Conservation (phyloP, 1,140 invertebrate species). For the silkworm (Bombyx mori) region DNA sequence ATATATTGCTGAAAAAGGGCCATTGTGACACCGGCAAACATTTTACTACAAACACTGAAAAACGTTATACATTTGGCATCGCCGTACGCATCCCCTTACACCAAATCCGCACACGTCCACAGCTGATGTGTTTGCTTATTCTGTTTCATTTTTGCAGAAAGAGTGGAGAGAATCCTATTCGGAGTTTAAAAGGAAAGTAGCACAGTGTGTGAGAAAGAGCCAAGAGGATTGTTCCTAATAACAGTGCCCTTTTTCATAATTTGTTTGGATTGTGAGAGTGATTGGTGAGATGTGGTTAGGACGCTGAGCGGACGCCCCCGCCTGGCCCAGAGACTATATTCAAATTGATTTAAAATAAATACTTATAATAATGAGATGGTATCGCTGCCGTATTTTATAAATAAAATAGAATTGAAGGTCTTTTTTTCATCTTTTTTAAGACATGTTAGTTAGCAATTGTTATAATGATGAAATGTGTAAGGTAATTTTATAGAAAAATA, state of each 20-base stretch:
- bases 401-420: slow-evolving; percentile 61
- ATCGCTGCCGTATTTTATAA: slow-evolving; percentile 68
- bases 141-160: slow-evolving; percentile 82
- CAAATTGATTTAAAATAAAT: slow-evolving; percentile 67
- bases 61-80: no score
- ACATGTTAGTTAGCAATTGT: slow-evolving; percentile 66
- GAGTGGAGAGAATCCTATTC: slow-evolving; percentile 97
- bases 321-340: slow-evolving; percentile 54
- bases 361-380: slow-evolving; percentile 67
- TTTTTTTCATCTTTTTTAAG: slow-evolving; percentile 66
- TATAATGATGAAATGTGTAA: slow-evolving; percentile 65
- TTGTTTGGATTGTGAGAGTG: slow-evolving; percentile 62
- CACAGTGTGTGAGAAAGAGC: slow-evolving; percentile 97
- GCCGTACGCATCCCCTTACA: background rate
- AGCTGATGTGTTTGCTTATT: slow-evolving; percentile 55
- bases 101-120: slow-evolving; percentile 8
- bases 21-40: slow-evolving; percentile 24
- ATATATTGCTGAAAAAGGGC: slow-evolving; percentile 54
- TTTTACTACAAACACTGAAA: no score
- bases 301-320: slow-evolving; percentile 33
- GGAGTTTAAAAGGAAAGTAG: slow-evolving; percentile 98
- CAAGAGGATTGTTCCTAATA: slow-evolving; percentile 93
- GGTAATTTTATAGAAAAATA: slow-evolving; percentile 61
- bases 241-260: slow-evolving; percentile 68
- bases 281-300: slow-evolving; percentile 51